A percentile compares a stretch with the other conserved stretches of the same genome.
Evolutionary conservation across 2,888 invertebrate genomes (phyloP).

Genomic region (Hemistola chrysoprasaria): DNA sequence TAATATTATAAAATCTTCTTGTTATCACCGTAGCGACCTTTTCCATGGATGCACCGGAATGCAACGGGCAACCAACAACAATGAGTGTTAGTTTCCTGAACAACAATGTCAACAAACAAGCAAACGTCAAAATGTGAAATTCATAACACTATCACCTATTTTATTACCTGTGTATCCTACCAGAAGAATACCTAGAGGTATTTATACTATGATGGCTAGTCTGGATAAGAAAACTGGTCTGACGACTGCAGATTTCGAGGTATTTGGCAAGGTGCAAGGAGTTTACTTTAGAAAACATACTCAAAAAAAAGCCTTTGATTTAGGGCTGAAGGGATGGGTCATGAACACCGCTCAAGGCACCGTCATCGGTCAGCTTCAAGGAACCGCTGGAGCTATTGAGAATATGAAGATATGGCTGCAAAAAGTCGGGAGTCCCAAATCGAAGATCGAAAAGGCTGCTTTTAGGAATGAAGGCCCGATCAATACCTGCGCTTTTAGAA

Average conservation of each 20-base stretch:
- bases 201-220: constrained; percentile 30
- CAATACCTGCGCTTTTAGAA: constrained; percentile 57
- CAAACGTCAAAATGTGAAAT: constrained; percentile 17
- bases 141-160: too few relatives aligned
- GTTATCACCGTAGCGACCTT: constrained; percentile 43
- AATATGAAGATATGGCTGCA: constrained; percentile 84
- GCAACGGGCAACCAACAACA: constrained; percentile 20
- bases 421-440: constrained; percentile 85
- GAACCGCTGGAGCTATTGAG: constrained; percentile 76
- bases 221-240: constrained; percentile 44
- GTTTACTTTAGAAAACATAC: constrained; percentile 84
- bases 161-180: too few relatives aligned
- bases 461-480: constrained; percentile 85
- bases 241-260: constrained; percentile 77
- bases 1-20: not conserved
- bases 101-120: constrained; percentile 42
- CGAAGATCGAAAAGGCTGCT: constrained; percentile 84
- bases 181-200: too few relatives aligned
- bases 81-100: constrained; percentile 38
- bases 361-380: constrained; percentile 86
- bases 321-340: constrained; percentile 88
- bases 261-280: constrained; percentile 84
- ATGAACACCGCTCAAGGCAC: constrained; percentile 88
- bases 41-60: constrained; percentile 19
- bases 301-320: constrained; percentile 81